Evolutionary conservation across 2,797 vertebrate genomes (phyloP), one percentile per base, ranked within the genome.

Genomic region (Manis pentadactyla): DNA sequence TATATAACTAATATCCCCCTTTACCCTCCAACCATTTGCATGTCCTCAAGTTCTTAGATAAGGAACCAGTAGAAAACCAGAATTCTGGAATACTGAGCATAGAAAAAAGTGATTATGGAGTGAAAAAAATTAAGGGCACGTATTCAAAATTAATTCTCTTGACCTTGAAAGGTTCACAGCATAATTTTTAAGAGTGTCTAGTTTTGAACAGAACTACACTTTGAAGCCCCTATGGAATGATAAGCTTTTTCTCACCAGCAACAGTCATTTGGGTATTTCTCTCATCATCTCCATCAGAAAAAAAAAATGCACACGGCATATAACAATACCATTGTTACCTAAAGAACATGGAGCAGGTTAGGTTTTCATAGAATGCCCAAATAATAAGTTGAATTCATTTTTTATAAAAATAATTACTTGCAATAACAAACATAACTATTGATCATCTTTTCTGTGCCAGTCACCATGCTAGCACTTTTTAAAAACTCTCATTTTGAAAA

Each of bases 321-420:
- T 39, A 27, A 87, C 17, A 77, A 90, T 61, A 39, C 21, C 51
- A 9, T 89, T 88, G 59, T 51, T 68, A 29, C 29, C 15, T 84
- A 69, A 88, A 68, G 25, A 69, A 77, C 14, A 59, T 18, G 39
- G 2, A 37, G 27, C 23, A 90, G 4, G 37, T 75, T 51, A 21
- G 10, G 17, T 59, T 90, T 86, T 59, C 15, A 74, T 10, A 49
- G 27, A 66, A 74, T 86, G 7, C 10, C 5, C 11, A 51, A 42
- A n/a, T 78, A 95, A 68, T 74, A 42, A 90, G 57, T 73, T 27
- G 25, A 78, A 85, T 93, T 85, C 46, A 79, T 66, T 90, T 93
- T 46, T 79, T 89, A 39, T 19, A 71, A 90, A 83, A 85, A 42
- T 84, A 66, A 49, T 66, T 92, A 87, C 53, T 39, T 84, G 15